Percentiles rank a stretch among this genome's conserved stretches.
Conservation (phyloP, 2,113 vertebrate genomes). For the Ploceus nigricollis region DNA sequence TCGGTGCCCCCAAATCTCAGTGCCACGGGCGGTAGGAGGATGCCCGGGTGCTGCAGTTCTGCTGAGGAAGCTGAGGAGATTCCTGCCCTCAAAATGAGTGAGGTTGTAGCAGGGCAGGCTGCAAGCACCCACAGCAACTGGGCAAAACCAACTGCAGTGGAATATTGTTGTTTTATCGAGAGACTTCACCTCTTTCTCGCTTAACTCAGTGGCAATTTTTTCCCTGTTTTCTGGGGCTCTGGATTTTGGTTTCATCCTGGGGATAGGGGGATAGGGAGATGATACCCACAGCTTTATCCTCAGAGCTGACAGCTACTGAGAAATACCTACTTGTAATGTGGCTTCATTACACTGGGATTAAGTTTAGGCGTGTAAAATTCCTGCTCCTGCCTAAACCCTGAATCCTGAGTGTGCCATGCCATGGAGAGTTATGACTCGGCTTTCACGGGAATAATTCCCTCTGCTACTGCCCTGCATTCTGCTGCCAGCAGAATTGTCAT, state of each 20-base stretch:
- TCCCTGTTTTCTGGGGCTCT: neutral
- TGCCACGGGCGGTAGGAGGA: accelerated
- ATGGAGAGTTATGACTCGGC: neutral
- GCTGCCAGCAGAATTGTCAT: neutral
- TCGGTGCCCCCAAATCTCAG: accelerated
- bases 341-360: neutral
- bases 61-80: neutral
- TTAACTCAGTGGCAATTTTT: neutral
- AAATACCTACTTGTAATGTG: neutral
- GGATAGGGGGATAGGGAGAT: neutral
- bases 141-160: neutral
- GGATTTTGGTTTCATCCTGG: neutral
- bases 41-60: neutral
- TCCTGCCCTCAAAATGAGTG: neutral
- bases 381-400: neutral
- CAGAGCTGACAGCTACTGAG: neutral
- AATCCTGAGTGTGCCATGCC: neutral
- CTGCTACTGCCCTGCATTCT: neutral
- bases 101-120: neutral
- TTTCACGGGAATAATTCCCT: neutral
- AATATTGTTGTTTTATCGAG: neutral
- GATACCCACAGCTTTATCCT: neutral
- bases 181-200: neutral
- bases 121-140: neutral
- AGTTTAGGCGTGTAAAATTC: neutral